Evolutionary conservation across 2,797 vertebrate genomes (phyloP).

Genomic region (Gephyroberyx darwinii): DNA sequence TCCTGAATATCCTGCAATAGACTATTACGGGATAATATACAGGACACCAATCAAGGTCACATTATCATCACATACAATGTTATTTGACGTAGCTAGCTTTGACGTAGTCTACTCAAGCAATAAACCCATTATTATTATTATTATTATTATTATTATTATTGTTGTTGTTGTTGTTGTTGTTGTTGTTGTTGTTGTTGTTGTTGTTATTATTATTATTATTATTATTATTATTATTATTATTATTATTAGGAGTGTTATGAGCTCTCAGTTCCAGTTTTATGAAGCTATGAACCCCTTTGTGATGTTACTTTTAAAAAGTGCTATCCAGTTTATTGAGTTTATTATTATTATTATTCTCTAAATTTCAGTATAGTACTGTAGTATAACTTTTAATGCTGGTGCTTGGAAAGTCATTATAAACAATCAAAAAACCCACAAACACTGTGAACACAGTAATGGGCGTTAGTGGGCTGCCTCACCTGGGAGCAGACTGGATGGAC

Average conservation of each 20-base stretch:
- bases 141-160: no score
- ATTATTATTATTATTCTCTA: no score
- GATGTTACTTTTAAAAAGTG: no score
- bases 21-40: slow-evolving; percentile 35
- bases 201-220: no score
- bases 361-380: background rate
- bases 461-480: slow-evolving; percentile 56
- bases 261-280: no score
- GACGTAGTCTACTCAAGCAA: no score
- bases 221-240: no score
- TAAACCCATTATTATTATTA: no score
- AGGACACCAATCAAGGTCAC: slow-evolving; percentile 61
- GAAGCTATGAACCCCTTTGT: no score
- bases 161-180: no score
- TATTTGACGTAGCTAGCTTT: background rate
- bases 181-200: no score
- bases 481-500: slow-evolving; percentile 59
- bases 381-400: slow-evolving; percentile 2
- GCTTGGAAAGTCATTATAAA: slow-evolving; percentile 45
- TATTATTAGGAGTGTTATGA: background rate
- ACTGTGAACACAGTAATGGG: slow-evolving; percentile 40
- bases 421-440: slow-evolving; percentile 46
- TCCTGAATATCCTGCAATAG: slow-evolving; percentile 46
- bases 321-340: no score
- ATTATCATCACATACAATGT: slow-evolving; percentile 10